These are phyloP conservation scores for Mycalesis mineus DNA, from an alignment of 2,888 invertebrate species.

Conservation along the genomic window DNA sequence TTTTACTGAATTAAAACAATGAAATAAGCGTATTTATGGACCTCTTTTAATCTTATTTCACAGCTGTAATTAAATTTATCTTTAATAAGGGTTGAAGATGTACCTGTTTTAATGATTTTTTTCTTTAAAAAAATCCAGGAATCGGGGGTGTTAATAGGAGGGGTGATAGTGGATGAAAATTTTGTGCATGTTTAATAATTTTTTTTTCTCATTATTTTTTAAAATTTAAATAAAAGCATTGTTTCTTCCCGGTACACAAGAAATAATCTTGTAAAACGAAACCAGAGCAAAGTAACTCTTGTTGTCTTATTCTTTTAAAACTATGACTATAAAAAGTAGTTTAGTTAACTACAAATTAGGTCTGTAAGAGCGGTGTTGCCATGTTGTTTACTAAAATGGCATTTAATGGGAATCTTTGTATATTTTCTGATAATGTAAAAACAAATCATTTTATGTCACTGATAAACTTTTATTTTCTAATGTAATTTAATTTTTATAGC, in stretches of 20 bases:
- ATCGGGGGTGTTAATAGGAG: slow-evolving; percentile 43
- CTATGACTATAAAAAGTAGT: neutral
- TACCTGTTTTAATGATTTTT: slow-evolving; percentile 68
- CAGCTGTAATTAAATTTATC: slow-evolving; percentile 37
- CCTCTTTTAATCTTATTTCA: neutral
- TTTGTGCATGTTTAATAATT: too few species aligned
- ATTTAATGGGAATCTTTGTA: slow-evolving; percentile 12
- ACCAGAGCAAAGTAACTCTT: slow-evolving; percentile 21
- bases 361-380: slow-evolving; percentile 27
- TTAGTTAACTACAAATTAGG: neutral
- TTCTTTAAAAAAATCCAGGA: slow-evolving; percentile 61
- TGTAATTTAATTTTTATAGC: neutral
- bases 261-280: neutral
- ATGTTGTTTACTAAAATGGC: slow-evolving; percentile 1
- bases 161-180: slow-evolving; percentile 19
- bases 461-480: neutral
- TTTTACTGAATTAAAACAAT: slow-evolving; percentile 59
- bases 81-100: slow-evolving; percentile 37
- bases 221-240: neutral
- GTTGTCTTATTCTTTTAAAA: slow-evolving; percentile 11
- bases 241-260: neutral
- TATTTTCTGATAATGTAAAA: slow-evolving; percentile 5
- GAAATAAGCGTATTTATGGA: slow-evolving; percentile 42
- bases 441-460: neutral
- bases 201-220: too few species aligned